A percentile compares a stretch with the other conserved stretches of the same genome.
phyloP scores from a whole-genome alignment of 2,888 invertebrate genomes.

The Macaria liturata region DNA sequence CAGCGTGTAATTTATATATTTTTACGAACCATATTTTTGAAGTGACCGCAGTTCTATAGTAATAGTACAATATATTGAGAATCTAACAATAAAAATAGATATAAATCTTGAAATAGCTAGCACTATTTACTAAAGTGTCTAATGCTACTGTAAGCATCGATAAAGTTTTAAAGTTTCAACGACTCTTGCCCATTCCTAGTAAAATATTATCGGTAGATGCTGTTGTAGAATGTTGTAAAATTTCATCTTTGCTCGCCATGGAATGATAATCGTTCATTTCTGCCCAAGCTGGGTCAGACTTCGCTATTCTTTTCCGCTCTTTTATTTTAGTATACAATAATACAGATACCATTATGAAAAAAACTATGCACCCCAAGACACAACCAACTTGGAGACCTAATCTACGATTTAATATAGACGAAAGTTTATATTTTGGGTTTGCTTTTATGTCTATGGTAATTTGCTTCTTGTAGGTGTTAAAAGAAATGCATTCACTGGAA shows the following conservation, averaged over 20 bases:
- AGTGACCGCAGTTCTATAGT: not conserved
- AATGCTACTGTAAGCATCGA: slow-evolving; percentile 54
- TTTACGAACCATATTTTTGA: not conserved
- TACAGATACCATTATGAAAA: slow-evolving; percentile 75
- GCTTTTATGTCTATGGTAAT: slow-evolving; percentile 52
- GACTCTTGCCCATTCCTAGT: slow-evolving; percentile 72
- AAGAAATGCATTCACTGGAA: slow-evolving; percentile 73
- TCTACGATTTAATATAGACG: slow-evolving; percentile 66
- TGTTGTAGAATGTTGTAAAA: slow-evolving; percentile 69
- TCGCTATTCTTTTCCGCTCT: slow-evolving; percentile 75
- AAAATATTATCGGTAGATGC: slow-evolving; percentile 79
- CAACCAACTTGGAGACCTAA: slow-evolving; percentile 77
- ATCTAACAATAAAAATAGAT: slow-evolving; percentile 16
- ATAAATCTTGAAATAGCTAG: slow-evolving; percentile 25
- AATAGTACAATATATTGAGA: slow-evolving; percentile 10
- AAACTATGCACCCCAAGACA: slow-evolving; percentile 71
- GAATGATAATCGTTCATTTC: slow-evolving; percentile 79
- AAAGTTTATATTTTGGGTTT: slow-evolving; percentile 59
- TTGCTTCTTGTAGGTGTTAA: slow-evolving; percentile 67
- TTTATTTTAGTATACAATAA: slow-evolving; percentile 75
- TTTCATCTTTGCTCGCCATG: slow-evolving; percentile 75
- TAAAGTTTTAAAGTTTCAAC: slow-evolving; percentile 50
- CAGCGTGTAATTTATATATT: slow-evolving; percentile 20
- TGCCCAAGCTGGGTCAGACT: slow-evolving; percentile 73
- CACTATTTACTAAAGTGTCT: slow-evolving; percentile 18